These are phyloP conservation scores for Hypomecis punctinalis DNA, from an alignment of 2,888 invertebrate genomes.

Conservation along the genomic window DNA sequence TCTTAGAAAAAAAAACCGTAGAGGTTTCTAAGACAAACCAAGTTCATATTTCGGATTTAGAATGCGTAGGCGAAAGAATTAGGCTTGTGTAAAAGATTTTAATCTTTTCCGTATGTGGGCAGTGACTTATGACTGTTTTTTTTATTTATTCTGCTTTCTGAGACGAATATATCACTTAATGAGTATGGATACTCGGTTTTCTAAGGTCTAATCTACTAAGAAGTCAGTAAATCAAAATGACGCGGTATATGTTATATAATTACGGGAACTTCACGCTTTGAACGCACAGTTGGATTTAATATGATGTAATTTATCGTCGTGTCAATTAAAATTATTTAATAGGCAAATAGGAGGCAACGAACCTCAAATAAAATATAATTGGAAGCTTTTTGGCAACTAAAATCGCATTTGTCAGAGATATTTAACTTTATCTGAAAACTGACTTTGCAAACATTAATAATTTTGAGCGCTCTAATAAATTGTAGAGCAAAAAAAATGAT, in stretches of 20 bases:
- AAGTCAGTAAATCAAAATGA: constrained; percentile 66
- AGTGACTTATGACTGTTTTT: constrained; percentile 73
- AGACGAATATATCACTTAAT: constrained; percentile 70
- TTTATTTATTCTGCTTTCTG: constrained; percentile 69
- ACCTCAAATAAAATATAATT: constrained; percentile 30
- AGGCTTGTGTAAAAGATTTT: constrained; percentile 73
- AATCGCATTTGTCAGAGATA: constrained; percentile 24
- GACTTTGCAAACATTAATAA: constrained; percentile 5
- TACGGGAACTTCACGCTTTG: constrained; percentile 64
- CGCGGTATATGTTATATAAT: constrained; percentile 61
- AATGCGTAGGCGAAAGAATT: constrained; percentile 78
- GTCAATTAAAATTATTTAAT: constrained; percentile 61
- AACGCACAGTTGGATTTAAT: constrained; percentile 55
- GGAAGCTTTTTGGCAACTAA: constrained; percentile 20
- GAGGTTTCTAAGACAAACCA: constrained; percentile 54
- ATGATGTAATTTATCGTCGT: constrained; percentile 52
- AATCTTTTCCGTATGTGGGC: constrained; percentile 75
- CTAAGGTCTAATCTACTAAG: constrained; percentile 48
- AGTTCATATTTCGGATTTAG: constrained; percentile 73
- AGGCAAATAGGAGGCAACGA: constrained; percentile 32
- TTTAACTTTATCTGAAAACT: constrained; percentile 9
- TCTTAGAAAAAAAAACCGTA: constrained; percentile 9
- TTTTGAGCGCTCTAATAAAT: neutral
- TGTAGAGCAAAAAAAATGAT: neutral
- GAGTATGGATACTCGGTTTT: constrained; percentile 61